Base-by-base conservation (phyloP, 2,797 vertebrate species). In the Pseudocheirus occidentalis region DNA sequence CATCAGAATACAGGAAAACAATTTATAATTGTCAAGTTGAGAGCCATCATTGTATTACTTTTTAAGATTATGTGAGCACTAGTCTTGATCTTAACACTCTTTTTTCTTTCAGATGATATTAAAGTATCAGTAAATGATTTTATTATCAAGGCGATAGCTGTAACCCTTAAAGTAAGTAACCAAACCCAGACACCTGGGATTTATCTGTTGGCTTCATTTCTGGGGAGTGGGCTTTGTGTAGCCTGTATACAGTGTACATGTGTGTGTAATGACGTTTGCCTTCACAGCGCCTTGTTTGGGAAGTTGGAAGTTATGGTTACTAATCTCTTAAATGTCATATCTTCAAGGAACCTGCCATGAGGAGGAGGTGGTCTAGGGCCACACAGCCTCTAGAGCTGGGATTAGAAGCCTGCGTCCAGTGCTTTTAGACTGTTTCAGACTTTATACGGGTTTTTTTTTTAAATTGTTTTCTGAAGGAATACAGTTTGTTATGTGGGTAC, bases 111-210 rank as follows among this genome's bases (percentile, higher is more conserved):
- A 99, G 99, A 99, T 97, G 98, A 99, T 95, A 98, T 99, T 98
- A 99, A 99, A 99, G 99, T 99, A 90, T 99, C 99, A 34, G 99
- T 99, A 97, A 99, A 99, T 96, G 99, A 99, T 98, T 99, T 99
- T 98, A 99, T 99, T 98, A 99, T 99, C 98, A 99, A 99, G 98
- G 99, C 99, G 95, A 99, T 99, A 95, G 99, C 99, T 96, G 99
- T 99, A 95, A 99, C 99, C 93, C 99, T 99, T 91, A 99, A 99
- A 98, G 99, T 99, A 99, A 99, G 99, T 99, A 97, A 59, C 90
- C 96, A 34, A 59, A n/a, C 89, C 62, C 34, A 27, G 54, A 56
- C 95, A 16, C 91, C 94, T 94, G 94, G 93, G 91, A 29, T 55
- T 94, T 94, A 16, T 95, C 62, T 94, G 93, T 27, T 95, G 93